A percentile compares a stretch with the other conserved stretches of the same genome.
These are phyloP conservation scores for Sylvilagus floridanus DNA, from an alignment of 2,797 vertebrate genomes.

Conservation along the genomic window DNA sequence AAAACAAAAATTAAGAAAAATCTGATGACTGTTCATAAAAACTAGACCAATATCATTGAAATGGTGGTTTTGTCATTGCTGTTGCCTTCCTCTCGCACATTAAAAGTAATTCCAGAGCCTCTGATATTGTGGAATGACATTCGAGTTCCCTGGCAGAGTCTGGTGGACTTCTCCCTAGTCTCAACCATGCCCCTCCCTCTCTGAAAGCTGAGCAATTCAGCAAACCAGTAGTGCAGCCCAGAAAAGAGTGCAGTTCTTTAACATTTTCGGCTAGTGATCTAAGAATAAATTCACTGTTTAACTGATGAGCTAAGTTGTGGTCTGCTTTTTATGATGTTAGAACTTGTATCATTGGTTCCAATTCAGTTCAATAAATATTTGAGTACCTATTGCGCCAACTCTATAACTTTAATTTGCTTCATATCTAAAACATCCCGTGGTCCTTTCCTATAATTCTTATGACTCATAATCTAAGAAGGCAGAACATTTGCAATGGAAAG, in stretches of 20 bases:
- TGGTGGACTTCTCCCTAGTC: neutral
- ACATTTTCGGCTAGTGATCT: neutral
- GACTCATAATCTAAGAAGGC: constrained; percentile 40
- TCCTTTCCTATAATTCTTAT: constrained; percentile 47
- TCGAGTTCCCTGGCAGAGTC: neutral
- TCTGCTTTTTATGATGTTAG: constrained; percentile 8
- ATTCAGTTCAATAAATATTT: constrained; percentile 36
- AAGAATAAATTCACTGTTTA: constrained; percentile 54
- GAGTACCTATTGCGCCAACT: neutral
- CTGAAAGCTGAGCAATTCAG: neutral
- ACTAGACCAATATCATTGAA: neutral
- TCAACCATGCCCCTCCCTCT: neutral
- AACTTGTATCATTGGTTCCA: neutral
- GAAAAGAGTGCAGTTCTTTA: neutral
- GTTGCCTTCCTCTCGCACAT: neutral
- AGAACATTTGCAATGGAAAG: neutral
- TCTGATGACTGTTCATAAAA: neutral
- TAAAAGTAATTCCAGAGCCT: neutral
- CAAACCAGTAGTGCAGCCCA: neutral
- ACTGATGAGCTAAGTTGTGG: neutral
- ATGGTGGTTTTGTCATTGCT: neutral
- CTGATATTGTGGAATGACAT: neutral
- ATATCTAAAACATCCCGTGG: constrained; percentile 33
- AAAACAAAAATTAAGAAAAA: no score
- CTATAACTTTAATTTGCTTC: constrained; percentile 50